Evolutionary conservation across 1,140 invertebrate species (phyloP).

Genomic region (Bursaphelenchus mucronatus): DNA sequence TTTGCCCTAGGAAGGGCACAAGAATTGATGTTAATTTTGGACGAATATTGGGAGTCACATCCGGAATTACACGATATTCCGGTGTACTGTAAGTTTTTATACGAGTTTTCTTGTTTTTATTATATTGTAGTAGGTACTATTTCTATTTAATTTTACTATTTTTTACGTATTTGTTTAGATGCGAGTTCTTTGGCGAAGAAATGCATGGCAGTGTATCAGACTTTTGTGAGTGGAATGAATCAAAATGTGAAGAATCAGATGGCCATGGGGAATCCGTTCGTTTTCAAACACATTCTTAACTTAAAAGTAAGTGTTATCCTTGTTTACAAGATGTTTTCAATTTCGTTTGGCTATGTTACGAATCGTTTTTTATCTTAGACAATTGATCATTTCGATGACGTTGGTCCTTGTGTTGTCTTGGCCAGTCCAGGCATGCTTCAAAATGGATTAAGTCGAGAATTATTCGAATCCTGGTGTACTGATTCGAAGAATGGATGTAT

Average conservation of each 20-base stretch:
- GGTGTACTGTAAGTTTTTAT: conserved; percentile 73
- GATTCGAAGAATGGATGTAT: conserved; percentile 79
- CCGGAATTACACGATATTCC: conserved; percentile 97
- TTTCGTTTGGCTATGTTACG: not conserved
- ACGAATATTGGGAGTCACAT: conserved; percentile 96
- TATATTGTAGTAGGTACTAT: not conserved
- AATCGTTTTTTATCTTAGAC: conserved; percentile 67
- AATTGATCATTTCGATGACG: conserved; percentile 98
- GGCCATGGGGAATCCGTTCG: conserved; percentile 95
- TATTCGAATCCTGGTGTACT: conserved; percentile 90
- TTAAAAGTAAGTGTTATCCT: conserved; percentile 71
- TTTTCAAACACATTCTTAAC: conserved; percentile 97
- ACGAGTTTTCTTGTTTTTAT: not conserved
- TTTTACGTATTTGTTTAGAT: conserved; percentile 63
- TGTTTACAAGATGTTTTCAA: conserved; percentile 15
- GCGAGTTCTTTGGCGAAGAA: conserved; percentile 97
- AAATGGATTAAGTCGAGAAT: conserved; percentile 87
- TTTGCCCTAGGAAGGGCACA: conserved; percentile 96
- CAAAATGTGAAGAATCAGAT: conserved; percentile 91
- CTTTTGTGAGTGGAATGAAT: conserved; percentile 99
- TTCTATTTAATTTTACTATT: not conserved
- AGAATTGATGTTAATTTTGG: conserved; percentile 85
- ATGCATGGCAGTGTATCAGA: conserved; percentile 99
- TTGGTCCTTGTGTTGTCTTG: conserved; percentile 97
- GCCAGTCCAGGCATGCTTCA: conserved; percentile 99